Base-by-base conservation (phyloP, 2,888 invertebrate genomes). In the Ametastegia equiseti region DNA sequence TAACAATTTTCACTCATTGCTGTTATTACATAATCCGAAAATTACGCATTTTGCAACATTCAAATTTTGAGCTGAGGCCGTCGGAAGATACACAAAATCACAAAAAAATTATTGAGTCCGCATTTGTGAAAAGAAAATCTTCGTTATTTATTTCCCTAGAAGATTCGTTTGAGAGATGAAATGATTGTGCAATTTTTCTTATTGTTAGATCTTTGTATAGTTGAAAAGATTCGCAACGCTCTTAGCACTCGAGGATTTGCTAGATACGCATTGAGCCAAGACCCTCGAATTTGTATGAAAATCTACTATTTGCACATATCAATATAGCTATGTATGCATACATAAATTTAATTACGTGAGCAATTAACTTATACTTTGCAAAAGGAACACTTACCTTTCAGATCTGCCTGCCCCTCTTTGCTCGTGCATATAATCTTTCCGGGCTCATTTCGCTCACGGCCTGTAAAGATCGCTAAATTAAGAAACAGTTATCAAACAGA, bases 221-320 rank as follows among this genome's bases (percentile, higher is more conserved):
- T 54, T 54, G 23, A 19, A 54, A 23, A 54, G 9, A 54, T 23
- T 11, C 11, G 23, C 11, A 9, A 23, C 54, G 23, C 11, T 11
- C 54, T 54, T 54, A n/a, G n/a, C 7, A 9, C 19, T 19, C 0
- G 6, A 23, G 23, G 54, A 11, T 54, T 23, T 54, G 19, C 19
- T 54, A 23, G 23, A 54, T 54, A 23, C 11, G 54, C 19, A 54
- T 54, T 7, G 23, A 9, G 23, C 23, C 11, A 54, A 19, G 54
- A 23, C 54, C 54, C 54, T 54, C 23, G 63, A 33, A 63, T 63
- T 30, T 63, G 33, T 13, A 63, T 6, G 30, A 63, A 63, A 30
- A 63, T 63, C 63, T 33, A 23, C 33, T 63, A 63, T 63, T 63
- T 63, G 27, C 63, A 63, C 63, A 33, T 23, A 63, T 63, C 63